Evolutionary conservation across 2,797 vertebrate species (phyloP), one percentile per base, ranked within the genome.

Genomic region (Scolopax bukidnonensis): DNA sequence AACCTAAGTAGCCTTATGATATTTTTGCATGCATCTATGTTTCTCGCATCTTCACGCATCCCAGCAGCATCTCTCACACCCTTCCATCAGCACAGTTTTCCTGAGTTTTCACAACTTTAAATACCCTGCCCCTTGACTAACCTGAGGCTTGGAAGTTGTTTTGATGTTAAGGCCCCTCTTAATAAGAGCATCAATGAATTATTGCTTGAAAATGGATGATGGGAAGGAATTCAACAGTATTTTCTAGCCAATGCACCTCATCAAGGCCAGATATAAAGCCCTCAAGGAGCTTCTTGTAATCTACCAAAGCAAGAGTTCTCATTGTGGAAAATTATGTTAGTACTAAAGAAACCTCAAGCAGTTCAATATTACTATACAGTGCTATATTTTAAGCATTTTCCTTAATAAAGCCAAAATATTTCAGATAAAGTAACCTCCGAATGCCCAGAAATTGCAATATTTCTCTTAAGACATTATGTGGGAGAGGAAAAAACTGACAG

Each of bases 201-300:
- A 79, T 59, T 77, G 24, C 59, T 70, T 51, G 63, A 82, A 87
- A 92, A 91, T 24, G 82, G 68, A 77, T 77, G 38, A 51, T 3
- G 3, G 36, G 33, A 76, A 24, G 36, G 80, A 91, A 88, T 84
- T 77, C 19, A 84, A 12, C 40, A 88, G 27, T 2, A 0, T 89
- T 93, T 95, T 79, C 56, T 59, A 74, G 67, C 63, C 81, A 65
- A 28, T 38, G n/a, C 5, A 79, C 60, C 67, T 89, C 69, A 70
- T 61, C 54, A 75, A 65, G 90, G 32, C 67, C 69, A 89, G 54
- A 50, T 63, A 41, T 25, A 81, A 87, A 89, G 54, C 63, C 80
- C 74, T 93, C 74, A 69, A 95, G 86, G 67, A 93, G 16, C 32
- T 88, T 84, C 86, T 61, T 69, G 18, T 28, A 69, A 89, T 47